Conservation (phyloP, 2,113 vertebrate genomes). For the Trochalopteron elliotii region DNA sequence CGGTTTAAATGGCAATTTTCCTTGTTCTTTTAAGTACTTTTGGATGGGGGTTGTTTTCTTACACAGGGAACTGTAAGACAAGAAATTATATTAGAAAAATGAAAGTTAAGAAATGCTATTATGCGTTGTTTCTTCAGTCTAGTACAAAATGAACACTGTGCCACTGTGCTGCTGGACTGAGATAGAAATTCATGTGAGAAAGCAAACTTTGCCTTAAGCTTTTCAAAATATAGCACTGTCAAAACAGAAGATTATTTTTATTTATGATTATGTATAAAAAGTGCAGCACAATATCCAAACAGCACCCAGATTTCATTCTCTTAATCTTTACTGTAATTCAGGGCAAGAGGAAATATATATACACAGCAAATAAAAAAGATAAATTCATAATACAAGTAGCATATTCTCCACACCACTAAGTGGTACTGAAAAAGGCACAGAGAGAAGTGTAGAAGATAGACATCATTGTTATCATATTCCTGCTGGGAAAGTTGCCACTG, state of each 20-base stretch:
- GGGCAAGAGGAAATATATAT: not conserved
- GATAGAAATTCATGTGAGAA: not conserved
- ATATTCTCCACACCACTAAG: not conserved
- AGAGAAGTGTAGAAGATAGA: not conserved
- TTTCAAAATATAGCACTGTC: not conserved
- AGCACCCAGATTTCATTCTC: not conserved
- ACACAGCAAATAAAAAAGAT: not conserved
- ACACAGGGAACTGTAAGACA: not conserved
- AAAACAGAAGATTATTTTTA: not conserved
- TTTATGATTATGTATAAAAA: not conserved
- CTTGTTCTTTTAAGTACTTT: not conserved
- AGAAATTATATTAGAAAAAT: not conserved
- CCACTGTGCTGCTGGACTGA: not conserved
- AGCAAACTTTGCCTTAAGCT: not conserved
- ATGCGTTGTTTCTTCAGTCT: not conserved
- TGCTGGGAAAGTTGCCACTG: slow-evolving; percentile 3
- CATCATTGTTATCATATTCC: not conserved
- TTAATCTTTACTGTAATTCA: not conserved
- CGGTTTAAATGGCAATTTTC: not conserved
- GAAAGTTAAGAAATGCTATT: not conserved
- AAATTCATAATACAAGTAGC: not conserved
- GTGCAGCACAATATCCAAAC: not conserved
- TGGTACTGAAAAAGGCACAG: not conserved
- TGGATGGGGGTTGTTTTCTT: not conserved
- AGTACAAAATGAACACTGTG: not conserved